phyloP scores from a whole-genome alignment of 2,888 invertebrate genomes.

The Calameuta idolon region DNA sequence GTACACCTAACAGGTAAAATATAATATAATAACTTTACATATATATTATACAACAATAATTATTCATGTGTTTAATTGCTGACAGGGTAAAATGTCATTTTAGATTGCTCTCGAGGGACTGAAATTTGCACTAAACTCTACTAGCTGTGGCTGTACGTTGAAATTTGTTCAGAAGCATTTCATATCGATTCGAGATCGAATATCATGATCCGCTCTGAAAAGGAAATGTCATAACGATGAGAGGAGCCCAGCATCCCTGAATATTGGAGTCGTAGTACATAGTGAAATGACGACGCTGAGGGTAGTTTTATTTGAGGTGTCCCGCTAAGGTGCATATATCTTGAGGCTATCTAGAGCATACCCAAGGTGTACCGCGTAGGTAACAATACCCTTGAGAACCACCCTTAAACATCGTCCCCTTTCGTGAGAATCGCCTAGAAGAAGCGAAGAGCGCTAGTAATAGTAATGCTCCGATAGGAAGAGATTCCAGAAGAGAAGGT shows the following conservation, averaged over 20 bases:
- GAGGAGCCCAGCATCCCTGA: not conserved
- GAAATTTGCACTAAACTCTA: slow-evolving; percentile 5
- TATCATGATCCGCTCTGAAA: not conserved
- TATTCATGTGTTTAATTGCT: not conserved
- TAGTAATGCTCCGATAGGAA: slow-evolving; percentile 21
- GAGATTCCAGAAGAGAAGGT: slow-evolving; percentile 7
- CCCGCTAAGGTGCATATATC: not conserved
- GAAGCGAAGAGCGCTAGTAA: not conserved
- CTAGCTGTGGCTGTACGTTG: slow-evolving; percentile 5
- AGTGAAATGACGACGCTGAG: not conserved
- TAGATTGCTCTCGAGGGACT: not conserved
- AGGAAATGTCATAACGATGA: slow-evolving; percentile 6
- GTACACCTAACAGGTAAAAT: not conserved
- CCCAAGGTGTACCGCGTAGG: slow-evolving; percentile 19
- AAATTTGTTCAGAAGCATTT: not conserved
- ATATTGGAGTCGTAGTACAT: slow-evolving; percentile 1
- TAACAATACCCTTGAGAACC: slow-evolving; percentile 22
- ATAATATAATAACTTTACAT: not conserved
- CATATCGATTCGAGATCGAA: not conserved
- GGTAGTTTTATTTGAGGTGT: not conserved
- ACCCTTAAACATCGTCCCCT: slow-evolving; percentile 23
- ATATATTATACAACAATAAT: not conserved
- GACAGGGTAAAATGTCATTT: slow-evolving; percentile 3
- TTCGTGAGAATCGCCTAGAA: slow-evolving; percentile 9
- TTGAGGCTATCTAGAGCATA: not conserved